Base-by-base conservation (phyloP, 2,888 invertebrate species). In the Melanostoma scalare region DNA sequence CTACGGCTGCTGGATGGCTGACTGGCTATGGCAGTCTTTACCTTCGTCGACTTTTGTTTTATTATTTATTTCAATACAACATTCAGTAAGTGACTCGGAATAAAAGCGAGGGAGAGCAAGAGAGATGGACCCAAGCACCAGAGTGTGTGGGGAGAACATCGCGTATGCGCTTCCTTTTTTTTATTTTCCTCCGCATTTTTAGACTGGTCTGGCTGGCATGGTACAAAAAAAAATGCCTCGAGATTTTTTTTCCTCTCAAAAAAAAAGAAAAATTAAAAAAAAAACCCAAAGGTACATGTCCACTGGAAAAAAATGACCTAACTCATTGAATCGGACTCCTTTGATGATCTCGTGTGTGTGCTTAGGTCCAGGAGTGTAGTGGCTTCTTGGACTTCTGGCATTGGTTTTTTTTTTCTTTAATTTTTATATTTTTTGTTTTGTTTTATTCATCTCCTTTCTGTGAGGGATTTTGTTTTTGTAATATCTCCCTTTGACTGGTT, bases 241-340 rank as follows among this genome's bases (percentile, higher is more conserved):
- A 33, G 20, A 58, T 6, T 48, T 20, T 36, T 36, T 30, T 48
- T 63, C 38, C 6, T 61, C 20, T 44, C 2, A 20, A 46, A 58
- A 8, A 44, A 52, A 20, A 63, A 30, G 67, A 67, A 68, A 20
- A 55, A n/a, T n/a, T n/a, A n/a, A 40, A 55, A 68, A 56, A 68
- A 42, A 42, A 52, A 68, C 35, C 48, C 44, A 58, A 75, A 69
- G 30, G 56, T 75, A 67, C 63, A 73, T 56, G 30, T 55, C 46
- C 35, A 58, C 30, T 42, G 5, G 48, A 68, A 76, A 80, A 77
- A 81, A 61, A 80, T 80, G 71, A 75, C 79, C 84, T 52, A 85
- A 75, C 79, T 85, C 84, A 84, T 74, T 79, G 85, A 85, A 85
- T 85, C 80, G 85, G 85, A 85, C 72, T 80, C 85, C 85, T 85